phyloP scores from a whole-genome alignment of 2,888 invertebrate species.

The Aphodius sticticus region DNA sequence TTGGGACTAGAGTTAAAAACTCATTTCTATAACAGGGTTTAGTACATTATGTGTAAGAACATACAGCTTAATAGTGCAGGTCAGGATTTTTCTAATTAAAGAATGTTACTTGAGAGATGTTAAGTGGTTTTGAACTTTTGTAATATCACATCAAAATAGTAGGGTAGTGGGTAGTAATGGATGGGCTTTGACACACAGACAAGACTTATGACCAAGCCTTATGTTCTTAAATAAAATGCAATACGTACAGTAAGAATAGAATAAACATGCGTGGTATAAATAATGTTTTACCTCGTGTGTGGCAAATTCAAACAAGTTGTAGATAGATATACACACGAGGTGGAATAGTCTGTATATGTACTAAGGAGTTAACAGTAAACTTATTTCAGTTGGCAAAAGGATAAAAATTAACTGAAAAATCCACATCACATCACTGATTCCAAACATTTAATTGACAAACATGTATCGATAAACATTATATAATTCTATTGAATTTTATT shows the following conservation, averaged over 20 bases:
- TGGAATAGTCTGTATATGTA: neutral
- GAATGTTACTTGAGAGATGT: neutral
- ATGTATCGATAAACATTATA: neutral
- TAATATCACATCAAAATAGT: neutral
- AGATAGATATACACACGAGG: neutral
- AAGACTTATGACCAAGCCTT: neutral
- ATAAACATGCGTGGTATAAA: neutral
- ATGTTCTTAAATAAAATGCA: constrained; percentile 4
- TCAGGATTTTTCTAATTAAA: neutral
- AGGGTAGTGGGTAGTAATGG: no score
- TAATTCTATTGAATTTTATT: constrained; percentile 4
- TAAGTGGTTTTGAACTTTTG: neutral
- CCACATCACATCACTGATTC: neutral
- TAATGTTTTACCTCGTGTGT: neutral
- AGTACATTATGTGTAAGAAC: neutral
- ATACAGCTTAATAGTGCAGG: neutral
- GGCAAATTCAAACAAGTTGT: neutral
- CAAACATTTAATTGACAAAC: neutral
- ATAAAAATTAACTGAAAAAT: neutral
- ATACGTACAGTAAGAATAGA: neutral
- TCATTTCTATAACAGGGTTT: neutral
- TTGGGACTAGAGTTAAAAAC: neutral
- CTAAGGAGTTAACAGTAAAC: neutral
- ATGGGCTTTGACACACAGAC: neutral
- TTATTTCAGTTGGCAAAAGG: neutral